Evolutionary conservation across 2,888 invertebrate genomes (phyloP), one percentile per base, ranked within the genome.

Genomic region (Orthosia incerta): DNA sequence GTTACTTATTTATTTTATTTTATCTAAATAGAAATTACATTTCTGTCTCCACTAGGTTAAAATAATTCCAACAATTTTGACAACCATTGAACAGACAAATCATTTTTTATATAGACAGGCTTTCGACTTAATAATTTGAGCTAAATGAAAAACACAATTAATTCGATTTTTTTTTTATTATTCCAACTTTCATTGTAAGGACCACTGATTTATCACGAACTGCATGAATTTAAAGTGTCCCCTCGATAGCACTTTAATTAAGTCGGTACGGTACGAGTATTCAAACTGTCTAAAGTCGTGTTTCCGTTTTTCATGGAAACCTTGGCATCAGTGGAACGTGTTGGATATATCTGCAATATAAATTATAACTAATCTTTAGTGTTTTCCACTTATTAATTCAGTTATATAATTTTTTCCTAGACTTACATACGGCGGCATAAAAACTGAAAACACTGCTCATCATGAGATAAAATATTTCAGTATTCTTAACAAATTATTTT

Each of bases 301-400:
- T 51, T 51, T 70, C 16, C 16, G 12, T 51, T 62, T 46, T 57
- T 26, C n/a, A 61, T 57, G 4, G 56, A 62, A 62, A 57, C n/a
- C 18, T 79, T 76, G 57, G 26, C 63, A 59, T 76, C 62, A 74
- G 80, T 73, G 74, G 80, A 73, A 73, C 62, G 13, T 20, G 63
- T 23, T 55, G 20, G 9, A 53, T 23, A 46, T 46, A 18, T 51
- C 18, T 15, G 31, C 31, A 45, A 9, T 26, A 20, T 23, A 26
- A 12, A 60, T 4, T 26, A 60, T 48, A 26, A 48, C n/a, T 26
- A 50, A 46, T 51, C 0, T 51, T 59, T 15, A 23, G 16, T 16
- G 23, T 18, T 45, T 18, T 46, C n/a, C 20, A 67, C 20, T 55
- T 20, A 70, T 51, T 68, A 61, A 69, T 31, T 70, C n/a, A 71